phyloP scores from a whole-genome alignment of 2,113 vertebrate species.

The Mandrillus leucophaeus region DNA sequence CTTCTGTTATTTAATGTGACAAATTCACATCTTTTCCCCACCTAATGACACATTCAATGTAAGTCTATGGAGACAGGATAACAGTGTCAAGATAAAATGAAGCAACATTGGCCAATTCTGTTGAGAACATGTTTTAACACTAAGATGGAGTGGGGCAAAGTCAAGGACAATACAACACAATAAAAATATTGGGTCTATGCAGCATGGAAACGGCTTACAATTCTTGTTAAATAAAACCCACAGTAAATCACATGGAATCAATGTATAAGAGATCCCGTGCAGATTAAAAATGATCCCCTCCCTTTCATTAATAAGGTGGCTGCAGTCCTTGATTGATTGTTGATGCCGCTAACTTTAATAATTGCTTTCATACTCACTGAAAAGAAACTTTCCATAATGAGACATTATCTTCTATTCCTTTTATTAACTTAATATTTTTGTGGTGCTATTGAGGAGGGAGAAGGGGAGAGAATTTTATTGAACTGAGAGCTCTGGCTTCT shows the following conservation, averaged over 20 bases:
- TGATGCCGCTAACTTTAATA: constrained; percentile 75
- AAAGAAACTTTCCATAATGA: constrained; percentile 72
- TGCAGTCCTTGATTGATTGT: constrained; percentile 72
- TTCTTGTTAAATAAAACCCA: constrained; percentile 78
- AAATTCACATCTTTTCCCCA: constrained; percentile 27
- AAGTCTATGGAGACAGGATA: constrained; percentile 46
- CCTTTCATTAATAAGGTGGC: constrained; percentile 79
- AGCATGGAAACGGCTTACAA: constrained; percentile 62
- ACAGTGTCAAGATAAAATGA: constrained; percentile 49
- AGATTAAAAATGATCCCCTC: constrained; percentile 80
- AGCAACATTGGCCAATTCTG: constrained; percentile 55
- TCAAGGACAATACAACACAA: constrained; percentile 62
- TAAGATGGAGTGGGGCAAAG: constrained; percentile 46
- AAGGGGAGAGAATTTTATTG: neutral
- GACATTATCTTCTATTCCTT: constrained; percentile 71
- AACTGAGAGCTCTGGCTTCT: neutral
- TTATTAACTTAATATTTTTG: constrained; percentile 65
- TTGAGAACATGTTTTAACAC: constrained; percentile 19
- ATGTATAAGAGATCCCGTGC: constrained; percentile 75
- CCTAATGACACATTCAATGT: constrained; percentile 27
- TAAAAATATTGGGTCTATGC: constrained; percentile 68
- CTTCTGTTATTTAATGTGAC: constrained; percentile 46
- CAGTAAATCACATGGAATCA: constrained; percentile 79
- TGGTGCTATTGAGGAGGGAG: neutral
- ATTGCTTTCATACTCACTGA: constrained; percentile 64